Evolutionary conservation across 2,797 vertebrate genomes (phyloP).

Genomic region (Mus minutoides): DNA sequence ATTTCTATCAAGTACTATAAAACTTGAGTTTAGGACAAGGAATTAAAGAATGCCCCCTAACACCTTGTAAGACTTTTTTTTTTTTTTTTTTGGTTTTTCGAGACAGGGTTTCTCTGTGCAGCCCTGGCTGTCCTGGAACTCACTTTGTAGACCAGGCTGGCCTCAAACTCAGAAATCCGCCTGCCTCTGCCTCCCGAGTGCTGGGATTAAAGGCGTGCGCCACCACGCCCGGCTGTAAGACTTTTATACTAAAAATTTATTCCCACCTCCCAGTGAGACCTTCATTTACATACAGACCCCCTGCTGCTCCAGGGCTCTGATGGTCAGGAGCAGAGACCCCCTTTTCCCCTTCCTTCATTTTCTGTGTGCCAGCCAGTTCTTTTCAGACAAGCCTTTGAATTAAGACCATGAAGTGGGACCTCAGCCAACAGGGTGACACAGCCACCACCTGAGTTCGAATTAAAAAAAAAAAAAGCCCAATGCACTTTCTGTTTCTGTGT

Average conservation of each 20-base stretch:
- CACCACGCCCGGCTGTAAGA: too few relatives aligned
- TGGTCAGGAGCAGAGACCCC: not conserved
- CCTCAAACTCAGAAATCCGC: too few relatives aligned
- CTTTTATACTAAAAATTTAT: not conserved
- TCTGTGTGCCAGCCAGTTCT: not conserved
- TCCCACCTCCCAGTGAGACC: not conserved
- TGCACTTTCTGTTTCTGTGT: not conserved
- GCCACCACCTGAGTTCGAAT: not conserved
- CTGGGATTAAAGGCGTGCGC: too few relatives aligned
- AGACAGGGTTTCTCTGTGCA: too few relatives aligned
- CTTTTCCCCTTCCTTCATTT: not conserved
- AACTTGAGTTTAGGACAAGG: not conserved
- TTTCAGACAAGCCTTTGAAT: not conserved
- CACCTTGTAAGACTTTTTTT: too few relatives aligned
- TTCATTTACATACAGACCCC: not conserved
- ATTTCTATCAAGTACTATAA: not conserved
- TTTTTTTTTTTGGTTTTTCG: too few relatives aligned
- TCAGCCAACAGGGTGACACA: not conserved
- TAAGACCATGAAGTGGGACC: not conserved
- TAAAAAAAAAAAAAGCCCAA: not conserved
- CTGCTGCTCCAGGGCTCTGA: not conserved
- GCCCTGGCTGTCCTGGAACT: too few relatives aligned
- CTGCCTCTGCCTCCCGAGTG: too few relatives aligned
- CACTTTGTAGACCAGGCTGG: too few relatives aligned
- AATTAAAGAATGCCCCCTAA: not conserved